Evolutionary conservation across 2,888 invertebrate genomes (phyloP).

Genomic region (Acronicta aceris): DNA sequence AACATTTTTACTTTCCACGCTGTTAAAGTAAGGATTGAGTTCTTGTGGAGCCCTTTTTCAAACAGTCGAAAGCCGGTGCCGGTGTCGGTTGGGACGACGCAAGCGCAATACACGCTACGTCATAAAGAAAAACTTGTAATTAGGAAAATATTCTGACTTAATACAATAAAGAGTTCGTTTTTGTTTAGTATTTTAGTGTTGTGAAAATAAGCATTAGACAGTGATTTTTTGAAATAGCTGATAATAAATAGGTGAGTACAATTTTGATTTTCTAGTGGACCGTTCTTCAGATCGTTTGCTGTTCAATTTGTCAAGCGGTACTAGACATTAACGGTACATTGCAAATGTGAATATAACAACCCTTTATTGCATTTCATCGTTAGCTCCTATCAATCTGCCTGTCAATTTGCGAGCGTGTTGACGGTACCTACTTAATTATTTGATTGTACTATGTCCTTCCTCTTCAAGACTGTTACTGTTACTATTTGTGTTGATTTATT

Average conservation of each 20-base stretch:
- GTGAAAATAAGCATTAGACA: background rate
- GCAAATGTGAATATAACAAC: slow-evolving; percentile 50
- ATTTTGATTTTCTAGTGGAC: slow-evolving; percentile 9
- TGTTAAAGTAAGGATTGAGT: slow-evolving; percentile 57
- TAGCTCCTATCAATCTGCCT: slow-evolving; percentile 17
- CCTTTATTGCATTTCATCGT: slow-evolving; percentile 21
- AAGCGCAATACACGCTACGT: slow-evolving; percentile 47
- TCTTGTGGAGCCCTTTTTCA: slow-evolving; percentile 77
- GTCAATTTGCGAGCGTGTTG: slow-evolving; percentile 10
- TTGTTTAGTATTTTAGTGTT: background rate
- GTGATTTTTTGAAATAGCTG: slow-evolving; percentile 15
- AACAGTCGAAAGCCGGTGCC: slow-evolving; percentile 72
- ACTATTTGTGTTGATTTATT: no score
- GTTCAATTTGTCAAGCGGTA: slow-evolving; percentile 39
- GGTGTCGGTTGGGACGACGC: slow-evolving; percentile 51
- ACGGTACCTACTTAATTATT: no score
- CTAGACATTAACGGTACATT: slow-evolving; percentile 32
- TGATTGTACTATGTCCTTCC: no score
- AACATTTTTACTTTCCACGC: slow-evolving; percentile 78
- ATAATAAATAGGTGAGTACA: slow-evolving; percentile 26
- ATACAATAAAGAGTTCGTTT: background rate
- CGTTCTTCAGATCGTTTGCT: slow-evolving; percentile 10
- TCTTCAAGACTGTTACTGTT: no score
- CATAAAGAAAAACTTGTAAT: slow-evolving; percentile 55
- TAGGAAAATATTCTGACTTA: slow-evolving; percentile 27